These are phyloP conservation scores for Hafferia zeledoni DNA, from an alignment of 2,797 vertebrate species.

Conservation along the genomic window DNA sequence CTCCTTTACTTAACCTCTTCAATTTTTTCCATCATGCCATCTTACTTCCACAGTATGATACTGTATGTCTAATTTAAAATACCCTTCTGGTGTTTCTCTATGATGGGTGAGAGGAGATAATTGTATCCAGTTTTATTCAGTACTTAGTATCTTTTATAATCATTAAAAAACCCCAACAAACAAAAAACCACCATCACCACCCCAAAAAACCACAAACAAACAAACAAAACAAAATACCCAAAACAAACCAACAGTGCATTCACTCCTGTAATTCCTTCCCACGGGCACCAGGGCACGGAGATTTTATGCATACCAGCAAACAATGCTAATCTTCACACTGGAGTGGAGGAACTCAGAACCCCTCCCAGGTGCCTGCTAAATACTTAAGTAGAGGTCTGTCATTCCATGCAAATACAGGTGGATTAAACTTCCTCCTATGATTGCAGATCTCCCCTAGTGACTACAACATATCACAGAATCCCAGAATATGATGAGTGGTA, in stretches of 20 bases:
- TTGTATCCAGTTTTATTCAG: not conserved
- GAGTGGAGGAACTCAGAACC: not conserved
- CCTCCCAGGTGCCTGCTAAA: not conserved
- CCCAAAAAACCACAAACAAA: too few relatives aligned
- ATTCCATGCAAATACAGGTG: not conserved
- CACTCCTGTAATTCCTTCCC: not conserved
- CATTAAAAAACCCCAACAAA: not conserved
- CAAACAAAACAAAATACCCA: too few relatives aligned
- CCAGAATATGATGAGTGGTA: not conserved
- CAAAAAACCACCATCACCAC: too few relatives aligned
- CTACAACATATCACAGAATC: not conserved
- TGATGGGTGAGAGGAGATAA: not conserved
- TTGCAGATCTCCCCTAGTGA: not conserved
- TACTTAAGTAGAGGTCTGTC: not conserved
- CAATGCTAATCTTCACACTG: not conserved
- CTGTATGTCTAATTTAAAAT: not conserved
- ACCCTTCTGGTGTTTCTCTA: not conserved
- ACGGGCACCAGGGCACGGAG: not conserved
- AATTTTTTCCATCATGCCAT: not conserved
- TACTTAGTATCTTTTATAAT: not conserved
- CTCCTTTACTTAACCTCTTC: not conserved
- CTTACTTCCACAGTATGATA: not conserved
- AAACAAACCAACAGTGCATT: not conserved
- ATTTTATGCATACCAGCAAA: not conserved
- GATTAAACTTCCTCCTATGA: not conserved